phyloP scores from a whole-genome alignment of 2,797 vertebrate species.

The Lycodopsis pacificus region DNA sequence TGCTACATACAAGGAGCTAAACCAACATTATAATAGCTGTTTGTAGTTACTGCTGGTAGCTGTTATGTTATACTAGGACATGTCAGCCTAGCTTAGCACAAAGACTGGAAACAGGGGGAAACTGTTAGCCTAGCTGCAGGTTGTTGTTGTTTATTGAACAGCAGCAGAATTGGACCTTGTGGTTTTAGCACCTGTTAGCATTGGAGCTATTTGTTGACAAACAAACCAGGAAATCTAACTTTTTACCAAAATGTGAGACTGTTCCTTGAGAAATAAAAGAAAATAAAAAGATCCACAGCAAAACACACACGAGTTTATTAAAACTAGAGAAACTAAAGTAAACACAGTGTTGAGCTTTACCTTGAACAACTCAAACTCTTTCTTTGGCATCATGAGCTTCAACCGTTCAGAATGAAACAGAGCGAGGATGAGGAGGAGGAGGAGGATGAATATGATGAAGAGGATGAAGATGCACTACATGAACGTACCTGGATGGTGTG shows the following conservation, averaged over 20 bases:
- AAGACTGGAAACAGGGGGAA: no score
- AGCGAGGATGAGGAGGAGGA: neutral
- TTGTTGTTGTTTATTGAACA: neutral
- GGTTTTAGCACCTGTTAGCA: neutral
- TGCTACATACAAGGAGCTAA: no score
- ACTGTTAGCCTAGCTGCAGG: neutral
- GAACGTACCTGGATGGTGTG: constrained; percentile 91
- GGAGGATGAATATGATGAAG: neutral
- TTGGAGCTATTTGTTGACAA: neutral
- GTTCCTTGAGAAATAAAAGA: constrained; percentile 44
- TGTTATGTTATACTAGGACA: no score
- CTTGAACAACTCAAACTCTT: constrained; percentile 99
- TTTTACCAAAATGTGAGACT: constrained; percentile 26
- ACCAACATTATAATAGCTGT: no score
- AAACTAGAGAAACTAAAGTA: neutral
- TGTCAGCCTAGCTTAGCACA: no score
- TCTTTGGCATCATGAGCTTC: constrained; percentile 99
- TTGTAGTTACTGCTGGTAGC: no score
- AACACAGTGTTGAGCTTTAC: constrained; percentile 78
- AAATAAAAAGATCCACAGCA: constrained; percentile 26
- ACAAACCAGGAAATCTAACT: neutral
- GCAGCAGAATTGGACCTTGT: neutral
- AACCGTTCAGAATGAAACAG: constrained; percentile 46
- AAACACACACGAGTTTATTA: neutral
- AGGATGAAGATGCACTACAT: no score